A percentile compares a stretch with the other conserved stretches of the same genome.
phyloP scores from a whole-genome alignment of 2,797 vertebrate species.

The Ctenosaura bakeri region DNA sequence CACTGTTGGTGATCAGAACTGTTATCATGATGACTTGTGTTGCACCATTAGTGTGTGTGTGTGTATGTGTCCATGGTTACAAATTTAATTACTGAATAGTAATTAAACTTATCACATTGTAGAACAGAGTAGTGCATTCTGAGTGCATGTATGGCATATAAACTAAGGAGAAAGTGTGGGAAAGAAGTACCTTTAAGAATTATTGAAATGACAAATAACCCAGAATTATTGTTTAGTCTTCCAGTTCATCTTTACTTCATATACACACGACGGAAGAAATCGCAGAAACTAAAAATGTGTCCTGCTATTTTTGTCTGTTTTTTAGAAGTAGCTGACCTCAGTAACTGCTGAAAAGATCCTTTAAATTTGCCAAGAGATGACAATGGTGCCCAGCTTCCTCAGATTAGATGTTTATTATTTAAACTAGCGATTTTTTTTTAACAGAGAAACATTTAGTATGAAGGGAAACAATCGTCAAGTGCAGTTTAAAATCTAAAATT shows the following conservation, averaged over 20 bases:
- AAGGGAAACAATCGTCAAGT: background rate
- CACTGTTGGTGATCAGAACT: conserved; percentile 1
- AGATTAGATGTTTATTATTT: too few species aligned
- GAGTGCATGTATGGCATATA: rapidly evolving
- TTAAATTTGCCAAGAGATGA: background rate
- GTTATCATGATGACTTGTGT: background rate
- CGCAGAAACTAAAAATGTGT: background rate
- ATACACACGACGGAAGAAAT: background rate
- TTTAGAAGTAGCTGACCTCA: background rate
- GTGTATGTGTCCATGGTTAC: rapidly evolving
- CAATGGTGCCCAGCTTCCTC: background rate
- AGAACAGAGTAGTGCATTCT: background rate
- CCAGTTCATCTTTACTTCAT: background rate
- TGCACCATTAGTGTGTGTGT: conserved; percentile 7
- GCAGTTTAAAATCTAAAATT: background rate
- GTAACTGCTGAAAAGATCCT: background rate
- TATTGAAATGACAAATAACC: background rate
- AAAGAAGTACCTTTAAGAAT: background rate
- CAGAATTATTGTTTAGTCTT: background rate
- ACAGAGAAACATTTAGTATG: conserved; percentile 30
- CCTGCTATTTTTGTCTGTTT: background rate
- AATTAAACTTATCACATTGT: rapidly evolving
- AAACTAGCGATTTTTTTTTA: background rate
- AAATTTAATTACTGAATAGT: background rate
- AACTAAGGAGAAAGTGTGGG: background rate